Base-by-base conservation (phyloP, 2,797 vertebrate genomes). In the Pogoniulus pusillus region DNA sequence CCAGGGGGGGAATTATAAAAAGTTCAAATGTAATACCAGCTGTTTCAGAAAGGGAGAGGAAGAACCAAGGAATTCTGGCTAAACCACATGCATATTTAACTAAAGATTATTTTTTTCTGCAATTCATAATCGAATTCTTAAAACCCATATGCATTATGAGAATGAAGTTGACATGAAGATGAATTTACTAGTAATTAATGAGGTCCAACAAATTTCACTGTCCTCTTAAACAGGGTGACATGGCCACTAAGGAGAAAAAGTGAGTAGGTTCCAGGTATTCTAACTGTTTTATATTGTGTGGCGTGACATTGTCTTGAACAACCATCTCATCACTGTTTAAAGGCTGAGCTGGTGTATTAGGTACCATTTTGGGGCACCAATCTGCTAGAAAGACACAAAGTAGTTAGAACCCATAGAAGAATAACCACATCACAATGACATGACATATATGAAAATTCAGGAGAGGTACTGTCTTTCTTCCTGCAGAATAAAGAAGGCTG, bases 371-470 rank as follows among this genome's bases (percentile, higher is more conserved):
- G 72, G 27, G 66, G 29, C 59, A 81, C 34, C 20, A 57, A 54
- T 63, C 55, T 82, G 73, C 41, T 64, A 39, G 55, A 76, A 90
- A 69, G 47, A 29, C 34, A 69, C 62, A 43, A 82, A 71, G 62
- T 58, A 74, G 10, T 91, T 88, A 71, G 57, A 89, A 59, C 80
- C 41, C 43, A 69, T 47, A 6, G 76, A n/a, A 77, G 81, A 79
- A 76, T 75, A 91, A 87, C 70, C 70, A 39, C 89, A 87, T 90
- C 92, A 87, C 81, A 86, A n/a, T 49, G 90, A 83, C 16, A 65
- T 93, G 93, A 91, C 86, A 93, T 55, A 35, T 24, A 80, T 91
- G 93, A 93, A 87, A 93, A 93, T 94, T 93, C 87, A 85, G 57
- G 89, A 78, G 47, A 69, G 29, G 2, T 43, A 90, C 87, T 72